These are phyloP conservation scores for Acanthiza pusilla DNA, from an alignment of 2,797 vertebrate genomes.

Conservation along the genomic window DNA sequence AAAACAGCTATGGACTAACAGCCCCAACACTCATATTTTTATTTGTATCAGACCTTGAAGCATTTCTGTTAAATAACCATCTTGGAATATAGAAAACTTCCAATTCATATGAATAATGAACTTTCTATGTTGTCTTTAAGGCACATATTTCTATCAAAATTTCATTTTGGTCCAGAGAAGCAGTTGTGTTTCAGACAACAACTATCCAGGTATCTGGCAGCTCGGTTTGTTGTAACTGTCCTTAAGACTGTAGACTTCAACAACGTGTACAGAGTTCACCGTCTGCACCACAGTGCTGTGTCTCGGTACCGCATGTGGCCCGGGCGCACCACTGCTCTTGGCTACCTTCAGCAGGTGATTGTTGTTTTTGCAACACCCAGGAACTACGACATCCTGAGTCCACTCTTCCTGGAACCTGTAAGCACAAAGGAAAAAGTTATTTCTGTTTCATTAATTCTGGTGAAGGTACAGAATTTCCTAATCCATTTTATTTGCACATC, in stretches of 20 bases:
- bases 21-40: background rate
- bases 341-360: background rate
- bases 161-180: constrained; percentile 38
- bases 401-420: constrained; percentile 59
- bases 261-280: constrained; percentile 4
- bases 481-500: background rate
- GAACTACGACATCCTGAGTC: background rate
- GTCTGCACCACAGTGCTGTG: background rate
- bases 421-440: background rate
- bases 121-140: constrained; percentile 54
- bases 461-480: background rate
- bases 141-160: constrained; percentile 56
- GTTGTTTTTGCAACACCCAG: background rate
- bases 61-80: constrained; percentile 29
- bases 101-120: background rate
- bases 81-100: constrained; percentile 24
- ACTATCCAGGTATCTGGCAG: constrained; percentile 52
- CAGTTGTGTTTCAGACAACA: background rate
- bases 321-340: background rate
- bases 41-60: constrained; percentile 2
- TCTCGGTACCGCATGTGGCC: background rate
- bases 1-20: background rate
- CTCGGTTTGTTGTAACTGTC: background rate
- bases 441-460: background rate
- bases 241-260: constrained; percentile 32